Evolutionary conservation across 2,888 invertebrate genomes (phyloP), one percentile per base, ranked within the genome.

Genomic region (Lampropteryx suffumata): DNA sequence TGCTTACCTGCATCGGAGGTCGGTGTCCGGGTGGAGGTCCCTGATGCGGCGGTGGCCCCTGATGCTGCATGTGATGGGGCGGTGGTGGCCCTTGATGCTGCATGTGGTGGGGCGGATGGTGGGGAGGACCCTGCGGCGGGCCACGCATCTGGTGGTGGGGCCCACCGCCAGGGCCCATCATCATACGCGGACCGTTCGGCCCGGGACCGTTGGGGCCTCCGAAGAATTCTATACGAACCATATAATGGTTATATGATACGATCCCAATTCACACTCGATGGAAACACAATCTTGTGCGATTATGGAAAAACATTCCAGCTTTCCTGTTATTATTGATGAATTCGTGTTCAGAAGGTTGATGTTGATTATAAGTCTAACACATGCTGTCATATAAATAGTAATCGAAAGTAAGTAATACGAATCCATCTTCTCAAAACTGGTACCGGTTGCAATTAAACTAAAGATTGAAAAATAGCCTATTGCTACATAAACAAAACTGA

Each of bases 31-130:
- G 88, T 43, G 91, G 91, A 0, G 91, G 91, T 0, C 90, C 90
- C 50, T 92, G 87, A 67, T 91, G 90, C 60, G 91, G 92, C 41
- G 92, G 91, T 34, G 92, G 91, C 49, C 92, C 84, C 69, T 91
- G 89, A 39, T 88, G 89, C 48, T 69, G 79, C 76, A 82, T 64
- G 53, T 82, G 84, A 41, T 84, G 84, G 55, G 88, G 85, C 54
- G 88, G 85, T 30, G 86, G 84, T 3, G 83, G 90, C 17, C 89
- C 88, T 65, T 86, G 87, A 56, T 88, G 89, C 50, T 70, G 83
- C 77, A 87, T 74, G 60, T 88, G 89, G 54, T 89, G 90, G n/a
- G 82, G 79, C 8, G 84, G 79, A 24, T 76, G 77, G 40, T 79
- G 79, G 9, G 80, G 85, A 0, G 84, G 83, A 0, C 88, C 87